phyloP scores from a whole-genome alignment of 1,140 invertebrate species.

The Apocrypta bakeri region DNA sequence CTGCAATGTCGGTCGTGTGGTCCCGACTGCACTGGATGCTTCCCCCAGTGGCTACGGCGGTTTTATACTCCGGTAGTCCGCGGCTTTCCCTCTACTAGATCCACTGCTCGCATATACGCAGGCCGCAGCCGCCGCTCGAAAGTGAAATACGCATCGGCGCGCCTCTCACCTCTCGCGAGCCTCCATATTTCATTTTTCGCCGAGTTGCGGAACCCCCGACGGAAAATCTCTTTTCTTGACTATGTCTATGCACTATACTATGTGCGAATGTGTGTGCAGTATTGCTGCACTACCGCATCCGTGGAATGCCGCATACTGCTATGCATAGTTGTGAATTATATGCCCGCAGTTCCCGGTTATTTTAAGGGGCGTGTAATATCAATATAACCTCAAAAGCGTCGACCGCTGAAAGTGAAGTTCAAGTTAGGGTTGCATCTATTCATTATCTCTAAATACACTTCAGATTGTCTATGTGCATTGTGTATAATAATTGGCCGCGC shows the following conservation, averaged over 20 bases:
- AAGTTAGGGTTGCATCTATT: not conserved
- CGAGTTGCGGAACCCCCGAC: conserved; percentile 11
- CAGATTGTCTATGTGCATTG: too few species aligned
- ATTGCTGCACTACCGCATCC: not conserved
- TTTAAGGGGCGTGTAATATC: not conserved
- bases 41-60: conserved; percentile 64
- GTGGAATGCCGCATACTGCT: not conserved
- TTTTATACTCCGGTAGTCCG: conserved; percentile 66
- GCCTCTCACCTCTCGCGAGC: conserved; percentile 14
- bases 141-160: conserved; percentile 56
- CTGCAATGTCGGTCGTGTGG: conserved; percentile 53
- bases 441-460: too few species aligned
- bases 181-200: conserved; percentile 26
- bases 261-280: too few species aligned
- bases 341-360: too few species aligned
- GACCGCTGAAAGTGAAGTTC: not conserved
- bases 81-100: conserved; percentile 57
- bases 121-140: conserved; percentile 60
- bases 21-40: conserved; percentile 70
- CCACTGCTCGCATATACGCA: too few species aligned
- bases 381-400: not conserved
- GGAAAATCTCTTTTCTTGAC: conserved; percentile 6
- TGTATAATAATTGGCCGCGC: too few species aligned
- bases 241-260: not conserved
- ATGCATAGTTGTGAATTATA: too few species aligned